Conservation (phyloP, 2,888 invertebrate species). For the Eristalis pertinax region DNA sequence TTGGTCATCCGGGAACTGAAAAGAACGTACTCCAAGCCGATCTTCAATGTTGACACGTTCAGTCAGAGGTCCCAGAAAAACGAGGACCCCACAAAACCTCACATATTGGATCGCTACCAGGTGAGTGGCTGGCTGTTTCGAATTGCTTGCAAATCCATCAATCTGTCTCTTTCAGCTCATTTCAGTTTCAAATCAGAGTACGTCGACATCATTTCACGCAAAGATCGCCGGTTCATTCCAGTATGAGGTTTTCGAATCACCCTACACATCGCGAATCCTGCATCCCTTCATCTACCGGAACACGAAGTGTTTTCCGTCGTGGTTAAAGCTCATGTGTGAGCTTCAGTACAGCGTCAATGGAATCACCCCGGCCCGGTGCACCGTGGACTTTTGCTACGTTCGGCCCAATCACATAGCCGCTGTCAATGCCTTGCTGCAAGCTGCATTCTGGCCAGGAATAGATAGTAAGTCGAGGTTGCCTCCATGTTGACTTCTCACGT, state of each 20-base stretch:
- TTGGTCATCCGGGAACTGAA: conserved; percentile 83
- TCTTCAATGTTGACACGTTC: conserved; percentile 84
- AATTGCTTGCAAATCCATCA: not conserved
- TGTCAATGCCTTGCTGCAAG: conserved; percentile 90
- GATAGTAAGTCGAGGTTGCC: conserved; percentile 86
- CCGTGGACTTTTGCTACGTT: conserved; percentile 93
- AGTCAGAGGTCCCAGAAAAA: conserved; percentile 4
- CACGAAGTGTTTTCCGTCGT: conserved; percentile 85
- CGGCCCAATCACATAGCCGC: conserved; percentile 93
- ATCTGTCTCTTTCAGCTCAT: conserved; percentile 74
- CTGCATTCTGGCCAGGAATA: conserved; percentile 96
- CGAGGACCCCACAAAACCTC: conserved; percentile 52
- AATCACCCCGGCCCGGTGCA: conserved; percentile 82
- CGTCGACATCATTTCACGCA: conserved; percentile 80
- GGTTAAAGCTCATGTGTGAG: conserved; percentile 85
- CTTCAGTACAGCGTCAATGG: conserved; percentile 79
- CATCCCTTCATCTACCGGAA: conserved; percentile 93
- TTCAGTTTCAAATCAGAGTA: conserved; percentile 74
- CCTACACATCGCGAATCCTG: conserved; percentile 87
- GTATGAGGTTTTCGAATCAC: conserved; percentile 85
- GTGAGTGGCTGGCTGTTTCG: conserved; percentile 39
- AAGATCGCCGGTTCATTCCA: conserved; percentile 83
- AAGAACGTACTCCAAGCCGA: conserved; percentile 83
- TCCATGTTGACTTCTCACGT: not conserved
- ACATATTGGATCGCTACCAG: conserved; percentile 80